These are phyloP conservation scores for Pangasius mekongensis DNA, from an alignment of 2,797 vertebrate genomes.

Conservation along the genomic window DNA sequence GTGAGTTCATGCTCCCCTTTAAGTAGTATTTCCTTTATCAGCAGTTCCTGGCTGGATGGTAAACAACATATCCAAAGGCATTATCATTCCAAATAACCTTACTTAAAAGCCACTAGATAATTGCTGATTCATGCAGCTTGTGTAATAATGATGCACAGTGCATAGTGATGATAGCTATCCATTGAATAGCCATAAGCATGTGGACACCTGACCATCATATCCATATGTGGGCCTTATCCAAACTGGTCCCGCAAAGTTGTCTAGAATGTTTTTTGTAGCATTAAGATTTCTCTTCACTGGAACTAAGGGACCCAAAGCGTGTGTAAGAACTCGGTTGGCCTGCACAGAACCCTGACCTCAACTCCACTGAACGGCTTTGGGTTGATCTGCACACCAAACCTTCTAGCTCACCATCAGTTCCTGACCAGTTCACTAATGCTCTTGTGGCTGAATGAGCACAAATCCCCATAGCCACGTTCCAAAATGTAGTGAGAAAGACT, in stretches of 20 bases:
- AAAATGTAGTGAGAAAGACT: background rate
- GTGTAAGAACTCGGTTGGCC: background rate
- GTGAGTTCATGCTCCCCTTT: background rate
- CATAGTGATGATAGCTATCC: background rate
- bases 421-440: background rate
- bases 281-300: background rate
- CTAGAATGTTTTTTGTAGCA: background rate
- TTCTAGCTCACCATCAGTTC: background rate
- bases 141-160: background rate
- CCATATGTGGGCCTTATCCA: no score
- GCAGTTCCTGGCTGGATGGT: background rate
- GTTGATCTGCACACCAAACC: background rate
- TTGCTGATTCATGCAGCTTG: background rate
- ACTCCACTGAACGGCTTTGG: background rate
- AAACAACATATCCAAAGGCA: conserved; percentile 34
- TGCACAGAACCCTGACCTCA: background rate
- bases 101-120: background rate
- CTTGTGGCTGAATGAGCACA: background rate
- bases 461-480: background rate
- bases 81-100: conserved; percentile 30
- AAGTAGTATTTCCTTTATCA: conserved; percentile 23
- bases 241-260: background rate
- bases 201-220: background rate
- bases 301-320: background rate
- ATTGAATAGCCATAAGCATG: background rate